Conservation (phyloP, 2,113 vertebrate genomes). For the Lipophrys pholis region DNA sequence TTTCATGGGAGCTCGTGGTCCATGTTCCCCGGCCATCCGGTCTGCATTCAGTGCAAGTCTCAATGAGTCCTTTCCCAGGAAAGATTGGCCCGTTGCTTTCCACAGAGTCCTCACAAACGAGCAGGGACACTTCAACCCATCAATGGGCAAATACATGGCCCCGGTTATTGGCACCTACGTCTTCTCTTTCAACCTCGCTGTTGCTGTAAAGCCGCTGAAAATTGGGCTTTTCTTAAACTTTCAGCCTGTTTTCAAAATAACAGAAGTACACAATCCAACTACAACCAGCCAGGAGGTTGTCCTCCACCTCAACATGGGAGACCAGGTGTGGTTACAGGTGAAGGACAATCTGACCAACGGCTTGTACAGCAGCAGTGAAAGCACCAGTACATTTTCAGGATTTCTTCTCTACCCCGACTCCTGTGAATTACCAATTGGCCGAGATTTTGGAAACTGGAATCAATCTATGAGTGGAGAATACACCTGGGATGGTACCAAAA, state of each 20-base stretch:
- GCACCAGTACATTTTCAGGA: constrained; percentile 77
- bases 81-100: constrained; percentile 72
- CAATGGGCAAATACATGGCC: constrained; percentile 63
- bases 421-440: constrained; percentile 44
- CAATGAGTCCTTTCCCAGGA: constrained; percentile 14
- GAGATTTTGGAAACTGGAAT: background rate
- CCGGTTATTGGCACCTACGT: constrained; percentile 80
- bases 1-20: constrained; percentile 66
- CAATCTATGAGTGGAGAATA: accelerated
- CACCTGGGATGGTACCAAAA: background rate
- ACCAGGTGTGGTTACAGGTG: constrained; percentile 81
- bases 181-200: constrained; percentile 71
- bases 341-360: constrained; percentile 66
- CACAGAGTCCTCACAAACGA: constrained; percentile 50
- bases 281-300: constrained; percentile 67
- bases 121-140: constrained; percentile 49
- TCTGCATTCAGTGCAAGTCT: constrained; percentile 74
- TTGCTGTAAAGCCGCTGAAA: constrained; percentile 39
- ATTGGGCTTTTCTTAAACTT: constrained; percentile 77
- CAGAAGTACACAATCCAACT: constrained; percentile 11
- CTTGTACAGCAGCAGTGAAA: constrained; percentile 57
- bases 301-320: constrained; percentile 57
- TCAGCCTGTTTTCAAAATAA: constrained; percentile 49
- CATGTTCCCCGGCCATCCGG: constrained; percentile 73
- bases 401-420: constrained; percentile 76